phyloP scores from a whole-genome alignment of 2,888 invertebrate genomes.

The Archaeoteleia sp. region DNA sequence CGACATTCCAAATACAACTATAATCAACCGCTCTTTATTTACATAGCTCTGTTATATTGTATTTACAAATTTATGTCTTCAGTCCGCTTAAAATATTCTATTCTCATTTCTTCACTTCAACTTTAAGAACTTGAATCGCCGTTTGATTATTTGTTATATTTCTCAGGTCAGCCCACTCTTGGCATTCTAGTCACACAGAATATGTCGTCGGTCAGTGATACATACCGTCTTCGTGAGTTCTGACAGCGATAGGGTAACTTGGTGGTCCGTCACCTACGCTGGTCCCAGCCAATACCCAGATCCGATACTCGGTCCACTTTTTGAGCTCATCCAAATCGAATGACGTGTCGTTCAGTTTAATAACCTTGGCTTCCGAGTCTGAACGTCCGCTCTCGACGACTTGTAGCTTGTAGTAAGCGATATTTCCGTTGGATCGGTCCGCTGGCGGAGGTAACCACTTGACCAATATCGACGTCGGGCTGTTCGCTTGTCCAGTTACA shows the following conservation, averaged over 20 bases:
- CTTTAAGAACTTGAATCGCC: too few relatives aligned
- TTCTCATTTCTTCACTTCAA: too few relatives aligned
- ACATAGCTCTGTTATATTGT: slow-evolving; percentile 18
- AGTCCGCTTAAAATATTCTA: too few relatives aligned
- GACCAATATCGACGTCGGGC: slow-evolving; percentile 92
- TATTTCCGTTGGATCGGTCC: slow-evolving; percentile 93
- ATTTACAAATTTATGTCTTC: too few relatives aligned
- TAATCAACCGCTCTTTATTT: slow-evolving; percentile 22
- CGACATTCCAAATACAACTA: slow-evolving; percentile 52
- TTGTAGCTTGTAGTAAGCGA: slow-evolving; percentile 95
- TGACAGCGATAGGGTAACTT: slow-evolving; percentile 92
- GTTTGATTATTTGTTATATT: slow-evolving; percentile 47
- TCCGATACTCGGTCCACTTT: slow-evolving; percentile 96
- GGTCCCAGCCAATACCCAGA: slow-evolving; percentile 97
- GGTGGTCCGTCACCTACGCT: slow-evolving; percentile 96
- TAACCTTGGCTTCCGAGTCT: slow-evolving; percentile 88
- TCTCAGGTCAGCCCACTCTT: slow-evolving; percentile 56
- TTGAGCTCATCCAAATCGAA: slow-evolving; percentile 92
- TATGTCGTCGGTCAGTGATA: slow-evolving; percentile 72
- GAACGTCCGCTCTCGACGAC: slow-evolving; percentile 90
- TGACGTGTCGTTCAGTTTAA: slow-evolving; percentile 86
- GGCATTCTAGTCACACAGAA: slow-evolving; percentile 55
- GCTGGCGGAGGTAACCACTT: slow-evolving; percentile 95
- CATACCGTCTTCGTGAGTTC: slow-evolving; percentile 99
- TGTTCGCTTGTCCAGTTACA: slow-evolving; percentile 90